These are phyloP conservation scores for Pterobdella sp. DNA, from an alignment of 2,888 invertebrate species.

Conservation along the genomic window DNA sequence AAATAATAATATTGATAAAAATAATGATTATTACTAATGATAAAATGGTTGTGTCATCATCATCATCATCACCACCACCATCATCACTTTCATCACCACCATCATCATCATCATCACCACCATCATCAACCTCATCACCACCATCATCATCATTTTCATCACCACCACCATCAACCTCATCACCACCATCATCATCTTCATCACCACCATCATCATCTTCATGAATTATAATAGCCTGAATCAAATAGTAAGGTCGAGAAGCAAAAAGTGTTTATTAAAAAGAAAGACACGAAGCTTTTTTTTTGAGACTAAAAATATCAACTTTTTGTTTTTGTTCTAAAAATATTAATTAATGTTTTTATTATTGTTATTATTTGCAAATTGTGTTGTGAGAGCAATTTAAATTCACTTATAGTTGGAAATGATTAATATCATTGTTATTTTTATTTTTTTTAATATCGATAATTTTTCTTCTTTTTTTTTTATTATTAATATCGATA, in stretches of 20 bases:
- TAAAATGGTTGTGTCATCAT: not conserved
- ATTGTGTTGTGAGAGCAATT: no score
- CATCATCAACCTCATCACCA: constrained; percentile 8
- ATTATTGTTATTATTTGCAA: not conserved
- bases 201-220: not conserved
- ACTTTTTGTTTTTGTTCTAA: not conserved
- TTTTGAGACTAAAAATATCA: no score
- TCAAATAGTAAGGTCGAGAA: no score
- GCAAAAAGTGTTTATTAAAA: no score
- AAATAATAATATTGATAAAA: not conserved
- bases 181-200: not conserved
- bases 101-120: constrained; percentile 5
- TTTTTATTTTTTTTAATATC: not conserved
- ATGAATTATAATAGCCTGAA: not conserved
- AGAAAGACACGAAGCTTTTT: no score
- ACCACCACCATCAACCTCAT: constrained; percentile 14
- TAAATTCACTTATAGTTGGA: no score
- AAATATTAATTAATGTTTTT: not conserved
- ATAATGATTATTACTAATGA: not conserved
- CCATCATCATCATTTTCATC: constrained; percentile 14
- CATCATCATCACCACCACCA: constrained; percentile 5
- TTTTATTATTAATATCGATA: no score
- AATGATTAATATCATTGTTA: not conserved
- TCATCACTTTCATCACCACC: not conserved
- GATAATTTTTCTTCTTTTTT: not conserved